These are phyloP conservation scores for Lasioglossum oenotherae DNA, from an alignment of 2,888 invertebrate species.

Conservation along the genomic window DNA sequence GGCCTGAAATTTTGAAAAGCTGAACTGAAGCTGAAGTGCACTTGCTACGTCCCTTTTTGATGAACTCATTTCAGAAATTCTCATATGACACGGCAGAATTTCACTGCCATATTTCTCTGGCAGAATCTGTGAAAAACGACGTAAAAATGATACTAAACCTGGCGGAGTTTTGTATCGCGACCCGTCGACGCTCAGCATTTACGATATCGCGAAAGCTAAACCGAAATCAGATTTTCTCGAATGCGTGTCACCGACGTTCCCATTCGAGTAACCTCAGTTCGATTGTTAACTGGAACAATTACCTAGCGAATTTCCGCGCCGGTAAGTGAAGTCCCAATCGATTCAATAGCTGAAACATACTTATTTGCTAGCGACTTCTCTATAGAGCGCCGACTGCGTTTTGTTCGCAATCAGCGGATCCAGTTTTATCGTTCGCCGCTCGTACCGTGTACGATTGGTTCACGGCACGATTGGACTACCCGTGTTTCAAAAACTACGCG, in stretches of 20 bases:
- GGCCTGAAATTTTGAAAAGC: not conserved
- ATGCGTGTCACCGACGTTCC: conserved; percentile 8
- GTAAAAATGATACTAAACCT: not conserved
- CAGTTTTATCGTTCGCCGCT: conserved; percentile 37
- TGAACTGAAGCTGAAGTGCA: not conserved
- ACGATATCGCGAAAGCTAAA: conserved; percentile 2
- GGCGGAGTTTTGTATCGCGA: conserved; percentile 8
- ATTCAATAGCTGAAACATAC: conserved; percentile 19
- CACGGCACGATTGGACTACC: conserved; percentile 56
- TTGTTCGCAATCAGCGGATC: conserved; percentile 53
- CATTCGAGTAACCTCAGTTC: conserved; percentile 10
- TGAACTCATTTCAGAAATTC: not conserved
- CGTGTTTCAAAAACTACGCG: conserved; percentile 62
- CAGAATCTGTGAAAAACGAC: not conserved
- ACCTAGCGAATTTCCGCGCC: conserved; percentile 34
- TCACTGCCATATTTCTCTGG: not conserved
- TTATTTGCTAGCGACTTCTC: conserved; percentile 30
- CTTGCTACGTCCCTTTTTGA: not conserved
- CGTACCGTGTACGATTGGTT: conserved; percentile 55
- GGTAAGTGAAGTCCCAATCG: not conserved
- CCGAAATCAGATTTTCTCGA: not conserved
- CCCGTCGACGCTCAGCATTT: not conserved
- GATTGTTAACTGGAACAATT: conserved; percentile 47
- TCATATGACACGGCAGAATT: not conserved
- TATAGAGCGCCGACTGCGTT: conserved; percentile 44